Percentiles rank a stretch among this genome's conserved stretches.
Evolutionary conservation across 2,888 invertebrate genomes (phyloP).

Genomic region (Caenorhabditis auriculariae): DNA sequence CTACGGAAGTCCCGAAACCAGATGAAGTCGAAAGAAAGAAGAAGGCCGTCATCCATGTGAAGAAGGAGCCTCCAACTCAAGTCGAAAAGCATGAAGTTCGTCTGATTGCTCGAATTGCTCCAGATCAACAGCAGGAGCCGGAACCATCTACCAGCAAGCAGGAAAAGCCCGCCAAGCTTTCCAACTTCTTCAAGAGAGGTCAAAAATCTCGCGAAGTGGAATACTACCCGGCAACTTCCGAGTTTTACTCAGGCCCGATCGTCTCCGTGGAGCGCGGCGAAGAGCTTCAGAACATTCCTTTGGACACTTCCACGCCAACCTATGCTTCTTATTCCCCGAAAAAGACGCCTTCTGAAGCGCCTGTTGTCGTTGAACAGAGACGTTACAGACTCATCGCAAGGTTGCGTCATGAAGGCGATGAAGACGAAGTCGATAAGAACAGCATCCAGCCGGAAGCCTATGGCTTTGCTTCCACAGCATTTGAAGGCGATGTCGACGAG

Average conservation of each 20-base stretch:
- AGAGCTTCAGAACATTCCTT: conserved; percentile 1
- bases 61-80: conserved; percentile 3
- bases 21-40: conserved; percentile 2
- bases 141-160: conserved; percentile 5
- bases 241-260: background rate
- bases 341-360: background rate
- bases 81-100: conserved; percentile 13
- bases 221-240: too few relatives aligned
- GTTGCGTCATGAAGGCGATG: conserved; percentile 31
- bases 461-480: conserved; percentile 15
- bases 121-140: conserved; percentile 3
- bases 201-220: too few relatives aligned
- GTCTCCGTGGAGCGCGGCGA: background rate
- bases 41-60: background rate
- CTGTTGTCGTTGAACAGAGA: conserved; percentile 1
- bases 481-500: conserved; percentile 27
- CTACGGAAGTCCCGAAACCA: conserved; percentile 4
- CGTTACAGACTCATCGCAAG: conserved; percentile 16
- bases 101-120: conserved; percentile 8
- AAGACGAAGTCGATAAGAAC: conserved; percentile 23
- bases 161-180: conserved; percentile 11
- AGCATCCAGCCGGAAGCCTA: conserved; percentile 23
- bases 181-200: too few relatives aligned
- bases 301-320: background rate
- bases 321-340: background rate